Base-by-base conservation (phyloP, 2,888 invertebrate species). In the Idaea dimidiata region DNA sequence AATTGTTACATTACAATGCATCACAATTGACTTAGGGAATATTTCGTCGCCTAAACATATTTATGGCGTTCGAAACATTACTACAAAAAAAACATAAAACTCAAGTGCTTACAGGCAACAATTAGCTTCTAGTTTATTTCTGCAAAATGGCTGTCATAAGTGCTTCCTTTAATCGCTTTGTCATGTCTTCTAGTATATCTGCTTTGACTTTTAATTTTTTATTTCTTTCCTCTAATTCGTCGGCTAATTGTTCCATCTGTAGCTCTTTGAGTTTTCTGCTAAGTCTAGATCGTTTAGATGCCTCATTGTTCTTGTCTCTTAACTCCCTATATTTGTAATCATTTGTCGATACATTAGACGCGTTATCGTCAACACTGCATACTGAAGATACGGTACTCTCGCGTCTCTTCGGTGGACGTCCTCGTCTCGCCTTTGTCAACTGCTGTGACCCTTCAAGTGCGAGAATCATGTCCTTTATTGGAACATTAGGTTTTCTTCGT, bases 271-370 rank as follows among this genome's bases (percentile, higher is more conserved):
- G 86, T 84, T 96, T 96, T 70, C 96, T 93, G 76, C 96, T 96
- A 89, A 95, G 94, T 69, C 96, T 89, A 0, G 96, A 96, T 72
- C 94, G 94, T 73, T 96, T 93, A 56, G 96, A 96, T 57, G 96
- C 96, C 84, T 96, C 96, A 80, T 96, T 96, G 84, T 96, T 96
- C 80, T 95, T 96, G 78, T 95, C 95, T 62, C 96, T 88, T 68
- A 95, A 91, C 77, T 96, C 95, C 60, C 95, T 89, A 80, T 96
- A 96, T 69, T 93, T 94, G 58, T 82, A 80, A 69, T 93, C 93
- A 54, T 88, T 83, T 66, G 87, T 87, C 66, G 92, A 89, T 57
- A 80, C 76, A 61, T 77, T 83, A 63, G 86, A 91, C 62, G 78
- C 88, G 80, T 80, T 89, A 62, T 84, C 93, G 79, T 82, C 92